Evolutionary conservation across 2,797 vertebrate genomes (phyloP), one percentile per base, ranked within the genome.

Genomic region (Onychomys arenicola): DNA sequence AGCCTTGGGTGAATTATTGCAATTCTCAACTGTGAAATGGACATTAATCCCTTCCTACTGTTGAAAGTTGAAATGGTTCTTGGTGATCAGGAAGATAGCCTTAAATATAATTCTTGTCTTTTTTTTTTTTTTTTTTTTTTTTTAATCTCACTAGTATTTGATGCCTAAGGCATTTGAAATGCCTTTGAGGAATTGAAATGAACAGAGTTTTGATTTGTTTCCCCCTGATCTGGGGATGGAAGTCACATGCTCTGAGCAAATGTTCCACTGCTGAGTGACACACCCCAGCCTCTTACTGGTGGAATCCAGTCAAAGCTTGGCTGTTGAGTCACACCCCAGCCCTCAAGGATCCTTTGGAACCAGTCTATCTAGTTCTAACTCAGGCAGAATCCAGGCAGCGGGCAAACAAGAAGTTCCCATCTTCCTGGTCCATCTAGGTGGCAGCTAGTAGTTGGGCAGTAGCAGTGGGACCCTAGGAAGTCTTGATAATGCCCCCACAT

Each of bases 161-260:
- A 63, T 25, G 78, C 8, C 61, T 46, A 34, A 87, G 37, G 19
- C n/a, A 43, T 78, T 69, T 94, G 29, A 59, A 81, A 93, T 83
- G 67, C 8, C n/a, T 77, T 92, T 29, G 40, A 90, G 43, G 76
- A 87, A 49, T 23, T 63, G 11, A 95, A 93, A 75, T 81, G 71
- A 73, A 59, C 37, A 65, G 76, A 46, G 40, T 7, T 61, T 83
- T 75, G 59, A 27, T 57, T 43, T 4, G 37, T 63, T 67, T 37
- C 10, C 37, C 52, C 5, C 29, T 89, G 57, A 16, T 73, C 55
- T 89, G 40, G 29, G 55, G 17, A 46, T 76, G 29, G 55, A 46
- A 63, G 21, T 61, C 73, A 61, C 40, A 59, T 13, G 49, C 32
- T 16, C 0, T 23, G n/a, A 57, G 21, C 67, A 88, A 32, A 55